A percentile compares a stretch with the other conserved stretches of the same genome.
Evolutionary conservation across 2,113 vertebrate species (phyloP).

Genomic region (Heterochromis multidens): DNA sequence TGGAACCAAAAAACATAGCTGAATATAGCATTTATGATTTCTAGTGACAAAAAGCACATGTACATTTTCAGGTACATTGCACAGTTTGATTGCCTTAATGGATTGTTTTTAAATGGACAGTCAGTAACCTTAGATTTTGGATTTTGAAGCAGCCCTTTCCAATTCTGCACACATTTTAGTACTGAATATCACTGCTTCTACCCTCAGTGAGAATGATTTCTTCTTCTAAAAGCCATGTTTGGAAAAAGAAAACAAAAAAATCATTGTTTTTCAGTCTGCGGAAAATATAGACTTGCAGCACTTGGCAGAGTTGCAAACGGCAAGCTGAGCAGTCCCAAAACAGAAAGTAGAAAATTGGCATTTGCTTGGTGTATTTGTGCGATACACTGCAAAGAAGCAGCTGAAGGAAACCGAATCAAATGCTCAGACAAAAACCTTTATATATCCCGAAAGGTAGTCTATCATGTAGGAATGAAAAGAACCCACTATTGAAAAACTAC

Average conservation of each 20-base stretch:
- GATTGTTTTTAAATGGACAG: background rate
- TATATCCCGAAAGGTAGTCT: background rate
- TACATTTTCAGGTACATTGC: background rate
- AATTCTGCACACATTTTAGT: background rate
- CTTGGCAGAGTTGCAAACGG: conserved; percentile 30
- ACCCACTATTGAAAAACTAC: background rate
- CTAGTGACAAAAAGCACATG: background rate
- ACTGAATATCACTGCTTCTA: background rate
- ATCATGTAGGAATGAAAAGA: background rate
- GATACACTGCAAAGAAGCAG: background rate
- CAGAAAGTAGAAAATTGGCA: conserved; percentile 30
- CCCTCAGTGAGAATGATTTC: background rate
- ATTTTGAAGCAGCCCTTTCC: background rate
- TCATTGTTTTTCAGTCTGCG: conserved; percentile 1
- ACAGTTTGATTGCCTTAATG: background rate
- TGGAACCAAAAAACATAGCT: background rate
- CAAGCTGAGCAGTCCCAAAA: conserved; percentile 18
- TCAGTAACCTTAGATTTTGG: background rate
- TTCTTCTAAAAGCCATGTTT: background rate
- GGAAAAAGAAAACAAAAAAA: background rate
- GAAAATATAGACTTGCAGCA: conserved; percentile 22
- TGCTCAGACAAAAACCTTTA: background rate
- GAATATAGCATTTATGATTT: background rate
- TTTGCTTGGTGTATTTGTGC: conserved; percentile 22
- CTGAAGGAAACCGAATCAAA: conserved; percentile 24